Base-by-base conservation (phyloP, 2,113 vertebrate species). In the Sitta europaea region DNA sequence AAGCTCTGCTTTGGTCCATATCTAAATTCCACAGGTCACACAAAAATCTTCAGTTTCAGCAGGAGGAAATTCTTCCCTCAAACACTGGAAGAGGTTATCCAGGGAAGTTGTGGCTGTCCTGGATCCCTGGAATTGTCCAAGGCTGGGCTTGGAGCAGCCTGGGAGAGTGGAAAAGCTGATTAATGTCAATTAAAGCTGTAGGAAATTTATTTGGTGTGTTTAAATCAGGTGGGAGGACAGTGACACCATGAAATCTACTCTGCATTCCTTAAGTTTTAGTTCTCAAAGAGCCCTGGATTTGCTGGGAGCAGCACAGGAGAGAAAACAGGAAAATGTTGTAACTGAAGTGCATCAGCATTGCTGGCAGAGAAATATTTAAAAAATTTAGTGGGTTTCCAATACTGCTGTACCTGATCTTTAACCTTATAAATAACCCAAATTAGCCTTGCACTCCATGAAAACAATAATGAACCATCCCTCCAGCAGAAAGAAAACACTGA, bases 171-270 rank as follows among this genome's bases (percentile, higher is more conserved):
- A 9, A 58, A 5, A 50, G 25, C 35, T 5, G 2, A 88, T 59
- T 36, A 16, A 0, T 8, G 27, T 4, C 0, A 1, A 29, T 53
- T 53, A 36, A 74, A 89, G 20, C 11, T 3, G 0, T 0, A 54
- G 43, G 3, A 92, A 67, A 59, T 28, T 1, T 6, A 36, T 40
- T 61, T 43, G 25, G 7, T 10, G 23, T 29, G 20, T 31, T 68
- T 47, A 53, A 57, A 61, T 28, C 16, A 24, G n/a, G 17, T 20
- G 61, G 6, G 23, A 68, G 43, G 33, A 36, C 48, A 71, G 11
- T 1, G 16, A 6, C 23, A 57, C 5, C 18, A 3, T 35, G 21
- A 73, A 35, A 70, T 40, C 48, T 2, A 15, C 27, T 35, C 55
- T 72, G 80, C 24, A 16, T 43, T 14, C 33, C 24, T 53, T 9